Conservation (phyloP, 2,888 invertebrate species). For the Tachina fera region DNA sequence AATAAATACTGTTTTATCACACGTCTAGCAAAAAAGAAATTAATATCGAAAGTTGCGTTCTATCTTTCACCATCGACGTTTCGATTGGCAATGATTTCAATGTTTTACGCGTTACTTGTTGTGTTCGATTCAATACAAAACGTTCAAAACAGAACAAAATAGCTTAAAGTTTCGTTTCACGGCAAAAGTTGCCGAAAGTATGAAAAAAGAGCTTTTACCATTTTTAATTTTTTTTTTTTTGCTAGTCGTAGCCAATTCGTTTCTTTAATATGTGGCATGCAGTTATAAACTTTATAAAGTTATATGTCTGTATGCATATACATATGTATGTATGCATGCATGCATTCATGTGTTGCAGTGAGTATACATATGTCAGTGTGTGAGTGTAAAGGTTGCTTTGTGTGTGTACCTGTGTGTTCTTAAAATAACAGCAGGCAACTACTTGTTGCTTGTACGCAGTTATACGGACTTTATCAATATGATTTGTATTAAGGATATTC, state of each 20-base stretch:
- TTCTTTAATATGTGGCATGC: constrained; percentile 17
- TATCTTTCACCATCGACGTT: constrained; percentile 51
- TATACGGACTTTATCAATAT: neutral
- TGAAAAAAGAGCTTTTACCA: constrained; percentile 34
- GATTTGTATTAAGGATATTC: neutral
- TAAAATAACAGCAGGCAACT: constrained; percentile 52
- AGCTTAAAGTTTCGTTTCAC: constrained; percentile 34
- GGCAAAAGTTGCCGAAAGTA: constrained; percentile 5
- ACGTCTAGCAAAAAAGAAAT: constrained; percentile 20
- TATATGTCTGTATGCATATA: no score
- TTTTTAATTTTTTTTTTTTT: neutral
- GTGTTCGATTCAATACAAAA: constrained; percentile 35
- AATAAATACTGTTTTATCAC: neutral
- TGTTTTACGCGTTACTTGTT: constrained; percentile 9
- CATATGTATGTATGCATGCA: neutral
- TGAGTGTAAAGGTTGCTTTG: neutral
- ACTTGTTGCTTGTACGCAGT: constrained; percentile 42
- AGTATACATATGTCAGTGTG: neutral
- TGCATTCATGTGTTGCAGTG: constrained; percentile 1
- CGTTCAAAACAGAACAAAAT: constrained; percentile 23
- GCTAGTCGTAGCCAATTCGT: constrained; percentile 1
- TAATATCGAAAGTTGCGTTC: neutral
- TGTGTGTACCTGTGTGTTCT: constrained; percentile 32
- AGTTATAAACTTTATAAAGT: neutral
- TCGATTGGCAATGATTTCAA: constrained; percentile 40